Percentiles rank a stretch among this genome's conserved stretches.
Evolutionary conservation across 2,797 vertebrate genomes (phyloP).

Genomic region (Kryptopterus vitreolus): DNA sequence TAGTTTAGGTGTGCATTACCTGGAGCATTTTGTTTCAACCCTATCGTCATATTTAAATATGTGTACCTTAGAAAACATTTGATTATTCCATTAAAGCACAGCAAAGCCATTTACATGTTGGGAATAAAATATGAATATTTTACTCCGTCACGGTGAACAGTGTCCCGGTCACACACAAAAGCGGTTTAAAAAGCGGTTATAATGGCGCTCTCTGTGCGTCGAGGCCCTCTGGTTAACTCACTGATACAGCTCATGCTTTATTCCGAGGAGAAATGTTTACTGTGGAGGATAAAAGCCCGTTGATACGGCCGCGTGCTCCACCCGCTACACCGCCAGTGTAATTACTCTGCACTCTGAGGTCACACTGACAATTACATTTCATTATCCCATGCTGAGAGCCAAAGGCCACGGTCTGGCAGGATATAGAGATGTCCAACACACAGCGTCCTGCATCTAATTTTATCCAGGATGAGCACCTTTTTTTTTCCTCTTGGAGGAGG

Average conservation of each 20-base stretch:
- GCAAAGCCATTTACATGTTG: background rate
- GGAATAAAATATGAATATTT: background rate
- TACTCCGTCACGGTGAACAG: background rate
- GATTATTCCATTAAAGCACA: too few species aligned
- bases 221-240: background rate
- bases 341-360: slow-evolving; percentile 34
- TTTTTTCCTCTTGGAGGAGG: background rate
- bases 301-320: background rate
- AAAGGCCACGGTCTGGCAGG: slow-evolving; percentile 5
- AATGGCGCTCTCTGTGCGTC: slow-evolving; percentile 11
- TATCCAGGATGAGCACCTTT: background rate
- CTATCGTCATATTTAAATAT: background rate
- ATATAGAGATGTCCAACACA: background rate
- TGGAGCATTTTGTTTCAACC: too few species aligned
- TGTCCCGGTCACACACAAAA: background rate
- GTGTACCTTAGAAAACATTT: too few species aligned
- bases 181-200: background rate
- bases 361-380: slow-evolving; percentile 29
- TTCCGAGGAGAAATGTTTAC: slow-evolving; percentile 27
- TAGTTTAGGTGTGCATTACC: background rate
- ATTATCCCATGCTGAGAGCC: slow-evolving; percentile 4
- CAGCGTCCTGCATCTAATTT: slow-evolving; percentile 1
- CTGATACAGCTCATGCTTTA: slow-evolving; percentile 15
- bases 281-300: background rate
- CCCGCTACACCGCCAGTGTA: slow-evolving; percentile 2